Percentiles rank a stretch among this genome's conserved stretches.
phyloP scores from a whole-genome alignment of 2,888 invertebrate species.

The Liopterus haemorrhoidalis region DNA sequence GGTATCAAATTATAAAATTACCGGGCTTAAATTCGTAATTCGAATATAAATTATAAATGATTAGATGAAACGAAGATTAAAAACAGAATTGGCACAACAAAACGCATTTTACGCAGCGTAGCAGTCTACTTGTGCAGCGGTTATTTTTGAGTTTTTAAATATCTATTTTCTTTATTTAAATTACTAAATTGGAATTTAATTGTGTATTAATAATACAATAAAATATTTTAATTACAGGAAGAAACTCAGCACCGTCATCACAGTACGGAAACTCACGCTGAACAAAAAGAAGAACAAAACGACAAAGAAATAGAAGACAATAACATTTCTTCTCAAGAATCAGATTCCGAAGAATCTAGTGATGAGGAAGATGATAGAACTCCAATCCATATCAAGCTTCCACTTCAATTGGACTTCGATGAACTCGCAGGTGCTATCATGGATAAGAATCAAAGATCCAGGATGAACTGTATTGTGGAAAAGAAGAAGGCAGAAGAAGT shows the following conservation, averaged over 20 bases:
- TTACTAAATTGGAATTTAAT: too few species aligned
- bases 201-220: background rate
- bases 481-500: constrained; percentile 78
- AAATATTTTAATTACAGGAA: constrained; percentile 11
- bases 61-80: too few species aligned
- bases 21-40: too few species aligned
- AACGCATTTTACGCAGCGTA: too few species aligned
- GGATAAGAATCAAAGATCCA: constrained; percentile 63
- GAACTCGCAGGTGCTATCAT: constrained; percentile 71
- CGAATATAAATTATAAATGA: too few species aligned
- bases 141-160: too few species aligned
- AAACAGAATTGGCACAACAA: too few species aligned
- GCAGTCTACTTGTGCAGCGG: too few species aligned
- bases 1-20: too few species aligned
- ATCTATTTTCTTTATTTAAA: too few species aligned
- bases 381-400: constrained; percentile 64
- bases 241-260: constrained; percentile 9
- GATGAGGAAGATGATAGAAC: constrained; percentile 52
- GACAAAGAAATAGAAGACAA: constrained; percentile 43
- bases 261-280: constrained; percentile 2
- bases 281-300: constrained; percentile 31
- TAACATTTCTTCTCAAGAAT: constrained; percentile 36
- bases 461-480: constrained; percentile 87
- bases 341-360: constrained; percentile 49
- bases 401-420: constrained; percentile 75